These are phyloP conservation scores for Cynopterus sphinx DNA, from an alignment of 2,797 vertebrate genomes.

Conservation along the genomic window DNA sequence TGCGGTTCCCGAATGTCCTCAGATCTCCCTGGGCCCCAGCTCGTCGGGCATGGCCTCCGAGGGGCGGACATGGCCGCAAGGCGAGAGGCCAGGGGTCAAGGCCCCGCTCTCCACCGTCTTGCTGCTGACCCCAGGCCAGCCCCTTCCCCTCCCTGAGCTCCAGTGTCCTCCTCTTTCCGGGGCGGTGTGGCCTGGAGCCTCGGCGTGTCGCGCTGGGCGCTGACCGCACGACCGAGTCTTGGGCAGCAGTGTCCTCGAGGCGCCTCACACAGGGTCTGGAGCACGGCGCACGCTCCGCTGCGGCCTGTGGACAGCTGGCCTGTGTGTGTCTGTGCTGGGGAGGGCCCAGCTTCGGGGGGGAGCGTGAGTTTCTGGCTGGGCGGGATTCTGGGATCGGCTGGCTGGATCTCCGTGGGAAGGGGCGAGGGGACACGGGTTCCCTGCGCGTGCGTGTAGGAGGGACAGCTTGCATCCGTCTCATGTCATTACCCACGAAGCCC, in stretches of 20 bases:
- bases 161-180: neutral
- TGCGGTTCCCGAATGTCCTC: accelerated
- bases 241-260: neutral
- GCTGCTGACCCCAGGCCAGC: neutral
- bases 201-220: neutral
- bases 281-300: accelerated
- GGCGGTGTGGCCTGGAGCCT: neutral
- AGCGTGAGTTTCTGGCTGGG: neutral
- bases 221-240: neutral
- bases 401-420: too few species aligned
- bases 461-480: neutral
- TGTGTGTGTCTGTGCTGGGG: neutral
- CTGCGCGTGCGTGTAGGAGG: neutral
- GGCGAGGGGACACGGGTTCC: neutral
- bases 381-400: neutral
- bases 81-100: neutral
- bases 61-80: neutral
- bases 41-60: accelerated
- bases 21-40: accelerated
- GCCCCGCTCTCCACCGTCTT: neutral
- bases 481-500: neutral
- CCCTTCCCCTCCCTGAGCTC: neutral
- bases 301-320: neutral
- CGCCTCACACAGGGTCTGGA: neutral
- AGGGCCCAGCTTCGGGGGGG: neutral